phyloP scores from a whole-genome alignment of 2,888 invertebrate genomes.

The Diarsia brunnea region DNA sequence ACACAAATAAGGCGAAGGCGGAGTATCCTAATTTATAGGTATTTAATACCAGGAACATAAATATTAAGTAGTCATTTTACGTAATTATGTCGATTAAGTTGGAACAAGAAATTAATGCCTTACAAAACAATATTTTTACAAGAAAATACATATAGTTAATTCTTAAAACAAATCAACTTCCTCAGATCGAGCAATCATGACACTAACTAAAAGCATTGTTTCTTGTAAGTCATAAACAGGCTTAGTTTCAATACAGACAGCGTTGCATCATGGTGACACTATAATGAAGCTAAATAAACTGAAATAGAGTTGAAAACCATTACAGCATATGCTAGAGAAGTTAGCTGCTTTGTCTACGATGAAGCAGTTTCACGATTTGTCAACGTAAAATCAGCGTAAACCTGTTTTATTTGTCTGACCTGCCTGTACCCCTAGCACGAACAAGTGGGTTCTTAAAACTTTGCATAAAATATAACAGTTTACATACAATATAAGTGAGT shows the following conservation, averaged over 20 bases:
- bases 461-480: neutral
- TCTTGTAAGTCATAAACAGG: neutral
- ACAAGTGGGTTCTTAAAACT: neutral
- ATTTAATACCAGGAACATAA: constrained; percentile 58
- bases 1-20: constrained; percentile 40
- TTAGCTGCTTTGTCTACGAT: neutral
- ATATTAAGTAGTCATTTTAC: constrained; percentile 52
- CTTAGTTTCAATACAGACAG: neutral
- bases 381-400: neutral
- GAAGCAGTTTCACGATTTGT: neutral
- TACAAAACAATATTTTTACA: constrained; percentile 35
- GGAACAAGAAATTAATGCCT: constrained; percentile 12
- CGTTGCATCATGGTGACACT: neutral
- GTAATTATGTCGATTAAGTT: constrained; percentile 7
- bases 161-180: constrained; percentile 34
- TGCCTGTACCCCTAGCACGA: constrained; percentile 8
- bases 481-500: neutral
- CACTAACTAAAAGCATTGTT: neutral
- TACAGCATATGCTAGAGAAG: neutral
- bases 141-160: constrained; percentile 36
- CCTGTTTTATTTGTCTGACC: neutral
- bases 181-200: neutral
- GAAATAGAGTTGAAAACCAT: neutral
- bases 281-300: neutral
- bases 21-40: constrained; percentile 47